phyloP scores from a whole-genome alignment of 1,140 invertebrate species.

The Hypsibius dujardini region DNA sequence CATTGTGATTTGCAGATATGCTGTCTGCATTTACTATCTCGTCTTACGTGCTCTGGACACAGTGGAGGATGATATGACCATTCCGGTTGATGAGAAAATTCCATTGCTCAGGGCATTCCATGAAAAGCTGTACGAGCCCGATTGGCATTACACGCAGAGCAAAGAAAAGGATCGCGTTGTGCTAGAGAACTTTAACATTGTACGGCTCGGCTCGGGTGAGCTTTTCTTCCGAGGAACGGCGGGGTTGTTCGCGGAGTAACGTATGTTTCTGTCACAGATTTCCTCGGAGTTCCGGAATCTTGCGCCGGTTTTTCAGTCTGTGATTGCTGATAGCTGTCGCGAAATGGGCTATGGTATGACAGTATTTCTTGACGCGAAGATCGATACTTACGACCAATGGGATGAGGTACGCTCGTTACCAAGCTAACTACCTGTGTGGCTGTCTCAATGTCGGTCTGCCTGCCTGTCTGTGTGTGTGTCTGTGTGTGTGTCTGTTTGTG shows the following conservation, averaged over 20 bases:
- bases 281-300: slow-evolving; percentile 27
- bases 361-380: slow-evolving; percentile 24
- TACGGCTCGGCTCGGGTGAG: slow-evolving; percentile 22
- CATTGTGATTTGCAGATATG: slow-evolving; percentile 24
- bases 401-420: slow-evolving; percentile 26
- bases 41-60: slow-evolving; percentile 31
- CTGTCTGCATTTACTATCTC: slow-evolving; percentile 31
- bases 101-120: slow-evolving; percentile 28
- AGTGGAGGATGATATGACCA: slow-evolving; percentile 32
- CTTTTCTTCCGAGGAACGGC: too few relatives aligned
- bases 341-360: slow-evolving; percentile 30
- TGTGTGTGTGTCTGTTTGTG: background rate
- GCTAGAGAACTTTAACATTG: slow-evolving; percentile 28
- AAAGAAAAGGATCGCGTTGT: slow-evolving; percentile 29
- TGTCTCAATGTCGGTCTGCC: background rate
- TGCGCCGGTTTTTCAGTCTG: slow-evolving; percentile 24
- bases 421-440: background rate
- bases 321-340: slow-evolving; percentile 27
- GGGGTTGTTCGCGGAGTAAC: too few relatives aligned
- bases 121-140: slow-evolving; percentile 26
- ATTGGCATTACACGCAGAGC: slow-evolving; percentile 27
- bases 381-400: slow-evolving; percentile 27
- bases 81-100: slow-evolving; percentile 26
- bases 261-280: slow-evolving; percentile 25
- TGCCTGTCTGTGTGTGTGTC: background rate